Conservation (phyloP, 2,113 vertebrate species). For the Jacana jacana region DNA sequence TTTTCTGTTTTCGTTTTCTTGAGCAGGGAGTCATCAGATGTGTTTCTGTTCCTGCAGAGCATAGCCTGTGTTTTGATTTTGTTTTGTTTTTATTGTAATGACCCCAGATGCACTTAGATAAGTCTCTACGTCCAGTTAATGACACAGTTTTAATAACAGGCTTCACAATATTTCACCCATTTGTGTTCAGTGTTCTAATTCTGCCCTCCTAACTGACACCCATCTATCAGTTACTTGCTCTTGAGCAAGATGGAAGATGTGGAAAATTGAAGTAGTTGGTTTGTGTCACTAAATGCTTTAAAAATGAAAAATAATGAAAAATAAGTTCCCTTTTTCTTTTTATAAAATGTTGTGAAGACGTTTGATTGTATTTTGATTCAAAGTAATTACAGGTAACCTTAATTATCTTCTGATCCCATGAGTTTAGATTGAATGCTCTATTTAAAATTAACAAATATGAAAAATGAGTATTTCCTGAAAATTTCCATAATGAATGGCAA, state of each 20-base stretch:
- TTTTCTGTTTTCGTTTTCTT: not conserved
- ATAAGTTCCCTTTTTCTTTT: not conserved
- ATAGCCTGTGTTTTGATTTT: not conserved
- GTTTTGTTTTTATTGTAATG: not conserved
- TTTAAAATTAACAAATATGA: not conserved
- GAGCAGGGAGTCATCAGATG: not conserved
- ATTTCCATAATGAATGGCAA: not conserved
- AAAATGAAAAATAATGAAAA: not conserved
- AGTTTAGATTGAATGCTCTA: not conserved
- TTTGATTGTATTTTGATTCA: not conserved
- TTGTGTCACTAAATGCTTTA: not conserved
- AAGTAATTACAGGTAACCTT: slow-evolving; percentile 29
- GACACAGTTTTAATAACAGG: not conserved
- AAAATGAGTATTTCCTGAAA: not conserved
- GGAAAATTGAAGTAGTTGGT: not conserved
- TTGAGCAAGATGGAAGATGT: not conserved
- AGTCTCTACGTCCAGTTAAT: not conserved
- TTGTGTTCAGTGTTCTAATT: not conserved
- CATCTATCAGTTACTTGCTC: not conserved
- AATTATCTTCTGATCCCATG: not conserved
- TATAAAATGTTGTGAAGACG: not conserved
- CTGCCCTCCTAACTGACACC: not conserved
- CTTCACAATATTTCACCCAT: not conserved
- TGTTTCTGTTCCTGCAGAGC: not conserved
- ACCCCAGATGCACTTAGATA: not conserved